Evolutionary conservation across 2,888 invertebrate species (phyloP).

Genomic region (Molorchus minor): DNA sequence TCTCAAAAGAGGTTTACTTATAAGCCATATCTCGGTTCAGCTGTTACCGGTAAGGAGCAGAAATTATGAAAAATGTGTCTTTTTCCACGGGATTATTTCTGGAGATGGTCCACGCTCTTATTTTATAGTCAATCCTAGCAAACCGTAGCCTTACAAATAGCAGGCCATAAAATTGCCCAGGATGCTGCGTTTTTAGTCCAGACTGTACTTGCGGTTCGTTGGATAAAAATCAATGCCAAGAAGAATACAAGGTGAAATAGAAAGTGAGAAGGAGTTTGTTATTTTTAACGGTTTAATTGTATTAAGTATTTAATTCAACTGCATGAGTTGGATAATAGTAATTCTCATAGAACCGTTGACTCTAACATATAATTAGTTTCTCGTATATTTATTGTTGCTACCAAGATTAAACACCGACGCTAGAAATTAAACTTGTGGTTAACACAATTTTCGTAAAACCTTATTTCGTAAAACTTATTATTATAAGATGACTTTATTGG

Average conservation of each 20-base stretch:
- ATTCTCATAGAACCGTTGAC: too few species aligned
- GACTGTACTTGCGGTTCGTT: constrained; percentile 56
- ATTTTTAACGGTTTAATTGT: constrained; percentile 34
- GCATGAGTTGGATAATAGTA: too few species aligned
- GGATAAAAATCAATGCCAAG: constrained; percentile 55
- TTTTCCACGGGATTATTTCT: constrained; percentile 53
- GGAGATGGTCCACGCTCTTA: constrained; percentile 52
- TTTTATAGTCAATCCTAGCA: constrained; percentile 38
- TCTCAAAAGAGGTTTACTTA: constrained; percentile 36
- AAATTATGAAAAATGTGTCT: constrained; percentile 57
- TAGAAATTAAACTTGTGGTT: too few species aligned
- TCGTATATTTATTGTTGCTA: too few species aligned
- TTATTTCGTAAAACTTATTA: too few species aligned
- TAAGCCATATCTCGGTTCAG: constrained; percentile 43
- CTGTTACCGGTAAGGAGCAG: constrained; percentile 44
- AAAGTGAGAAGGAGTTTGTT: constrained; percentile 53
- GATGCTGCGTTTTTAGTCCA: constrained; percentile 50
- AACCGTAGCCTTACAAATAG: constrained; percentile 36
- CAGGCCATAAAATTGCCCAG: constrained; percentile 34
- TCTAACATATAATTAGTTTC: too few species aligned
- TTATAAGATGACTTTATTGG: too few species aligned
- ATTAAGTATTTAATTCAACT: background rate
- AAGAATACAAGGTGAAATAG: constrained; percentile 52
- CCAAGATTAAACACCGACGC: too few species aligned
- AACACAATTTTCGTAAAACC: too few species aligned